Base-by-base conservation (phyloP, 2,113 vertebrate genomes). In the Pomatorhinus ruficollis region DNA sequence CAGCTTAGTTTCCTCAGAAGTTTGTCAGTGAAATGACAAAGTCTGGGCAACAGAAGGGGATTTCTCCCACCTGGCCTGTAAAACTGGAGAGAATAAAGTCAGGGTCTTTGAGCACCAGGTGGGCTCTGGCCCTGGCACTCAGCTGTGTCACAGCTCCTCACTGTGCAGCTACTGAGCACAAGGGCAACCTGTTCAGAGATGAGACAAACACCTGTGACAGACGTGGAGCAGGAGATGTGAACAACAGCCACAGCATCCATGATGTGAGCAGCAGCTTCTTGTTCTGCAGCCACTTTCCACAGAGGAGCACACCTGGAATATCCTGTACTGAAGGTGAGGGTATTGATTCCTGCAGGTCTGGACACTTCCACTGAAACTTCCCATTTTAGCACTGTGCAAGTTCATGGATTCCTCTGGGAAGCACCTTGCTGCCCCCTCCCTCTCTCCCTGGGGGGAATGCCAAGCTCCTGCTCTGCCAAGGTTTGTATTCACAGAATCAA, bases 381-480 rank as follows among this genome's bases (percentile, higher is more conserved):
- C 28, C 60, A 39, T 52, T 37, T 56, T 0, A 71, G 42, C 8
- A 0, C 30, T 1, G 0, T 0, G 9, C 2, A 28, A 80, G 4
- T 27, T 45, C 12, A 6, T 17, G 2, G 35, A 27, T n/a, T 56
- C 20, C 78, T 39, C 23, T 3, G n/a, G 49, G 33, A 13, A 95
- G 25, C 27, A 16, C 11, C 15, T 25, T 1, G 0, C 28, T 35
- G 21, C 5, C 64, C 12, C 23, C 37, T 40, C 13, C 4, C 33
- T 20, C 17, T 19, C 39, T 30, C 20, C 11, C 23, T 39, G 14
- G 5, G 54, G 39, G 8, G 12, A 81, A 81, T 0, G 52, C 22
- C 27, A 49, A 78, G 30, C 88, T 54, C 10, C 65, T 20, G 19
- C 50, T 64, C 57, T 28, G n/a, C 44, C 61, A 54, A 10, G 30